phyloP scores from a whole-genome alignment of 1,140 invertebrate species.

The Aphaenogaster ashmeadi region DNA sequence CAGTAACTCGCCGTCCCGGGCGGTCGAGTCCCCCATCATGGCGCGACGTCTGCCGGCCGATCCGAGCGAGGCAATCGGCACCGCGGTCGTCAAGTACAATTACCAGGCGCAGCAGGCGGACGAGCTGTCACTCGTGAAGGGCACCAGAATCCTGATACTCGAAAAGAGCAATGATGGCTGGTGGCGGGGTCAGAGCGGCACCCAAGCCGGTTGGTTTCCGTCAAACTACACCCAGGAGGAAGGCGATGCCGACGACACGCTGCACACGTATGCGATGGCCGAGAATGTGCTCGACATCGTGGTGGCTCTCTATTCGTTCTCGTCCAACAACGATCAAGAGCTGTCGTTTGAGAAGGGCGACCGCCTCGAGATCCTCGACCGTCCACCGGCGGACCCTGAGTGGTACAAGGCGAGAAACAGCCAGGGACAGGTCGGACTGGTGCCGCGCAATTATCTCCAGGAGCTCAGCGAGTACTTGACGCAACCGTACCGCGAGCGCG shows the following conservation, averaged over 20 bases:
- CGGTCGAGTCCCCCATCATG: slow-evolving; percentile 92
- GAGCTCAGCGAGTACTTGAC: slow-evolving; percentile 95
- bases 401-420: slow-evolving; percentile 99
- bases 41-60: slow-evolving; percentile 92
- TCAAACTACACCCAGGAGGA: slow-evolving; percentile 99
- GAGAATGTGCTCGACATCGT: slow-evolving; percentile 98
- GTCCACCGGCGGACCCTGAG: slow-evolving; percentile 98
- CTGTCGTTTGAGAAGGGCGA: slow-evolving; percentile 98
- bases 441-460: slow-evolving; percentile 98
- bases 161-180: slow-evolving; percentile 99
- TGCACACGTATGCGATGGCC: slow-evolving; percentile 96
- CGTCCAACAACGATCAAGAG: slow-evolving; percentile 98
- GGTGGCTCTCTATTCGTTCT: slow-evolving; percentile 97
- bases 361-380: slow-evolving; percentile 97
- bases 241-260: slow-evolving; percentile 92
- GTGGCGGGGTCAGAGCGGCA: slow-evolving; percentile 98
- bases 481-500: slow-evolving; percentile 91
- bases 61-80: slow-evolving; percentile 95
- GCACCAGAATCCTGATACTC: slow-evolving; percentile 96
- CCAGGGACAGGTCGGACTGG: slow-evolving; percentile 96
- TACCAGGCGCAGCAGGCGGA: slow-evolving; percentile 99
- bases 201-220: slow-evolving; percentile 97
- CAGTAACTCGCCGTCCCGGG: slow-evolving; percentile 93
- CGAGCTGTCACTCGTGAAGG: slow-evolving; percentile 97
- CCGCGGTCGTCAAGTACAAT: slow-evolving; percentile 98